Evolutionary conservation across 2,113 vertebrate genomes (phyloP).

Genomic region (Rhineura floridana): DNA sequence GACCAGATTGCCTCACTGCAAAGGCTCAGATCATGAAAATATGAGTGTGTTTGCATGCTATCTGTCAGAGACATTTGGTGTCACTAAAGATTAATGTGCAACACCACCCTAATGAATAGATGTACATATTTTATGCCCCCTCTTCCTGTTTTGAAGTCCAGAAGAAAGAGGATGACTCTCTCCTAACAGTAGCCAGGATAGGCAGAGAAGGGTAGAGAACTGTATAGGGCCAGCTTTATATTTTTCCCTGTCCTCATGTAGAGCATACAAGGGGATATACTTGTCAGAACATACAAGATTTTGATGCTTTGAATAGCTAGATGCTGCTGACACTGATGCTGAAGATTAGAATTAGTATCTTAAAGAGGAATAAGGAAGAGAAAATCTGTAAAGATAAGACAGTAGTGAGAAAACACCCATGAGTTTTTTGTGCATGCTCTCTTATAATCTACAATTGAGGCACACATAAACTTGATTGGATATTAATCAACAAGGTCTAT

Average conservation of each 20-base stretch:
- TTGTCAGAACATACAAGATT: background rate
- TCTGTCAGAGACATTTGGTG: background rate
- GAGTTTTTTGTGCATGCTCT: background rate
- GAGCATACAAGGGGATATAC: no score
- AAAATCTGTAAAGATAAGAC: background rate
- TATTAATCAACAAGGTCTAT: constrained; percentile 16
- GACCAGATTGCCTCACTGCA: no score
- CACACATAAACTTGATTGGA: background rate
- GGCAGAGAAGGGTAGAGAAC: background rate
- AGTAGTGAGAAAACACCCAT: background rate
- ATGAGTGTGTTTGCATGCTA: background rate
- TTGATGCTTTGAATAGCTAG: background rate
- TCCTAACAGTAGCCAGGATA: background rate
- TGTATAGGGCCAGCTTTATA: background rate
- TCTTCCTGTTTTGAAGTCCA: background rate
- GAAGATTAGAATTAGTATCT: background rate
- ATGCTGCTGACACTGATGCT: background rate
- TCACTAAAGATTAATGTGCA: no score
- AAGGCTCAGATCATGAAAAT: no score
- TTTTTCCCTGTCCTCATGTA: background rate
- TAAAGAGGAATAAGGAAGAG: background rate
- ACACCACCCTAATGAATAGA: background rate
- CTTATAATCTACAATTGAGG: background rate
- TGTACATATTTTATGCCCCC: background rate
- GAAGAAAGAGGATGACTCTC: background rate